Conservation (phyloP, 2,888 invertebrate genomes). For the Leptopilina syphax region DNA sequence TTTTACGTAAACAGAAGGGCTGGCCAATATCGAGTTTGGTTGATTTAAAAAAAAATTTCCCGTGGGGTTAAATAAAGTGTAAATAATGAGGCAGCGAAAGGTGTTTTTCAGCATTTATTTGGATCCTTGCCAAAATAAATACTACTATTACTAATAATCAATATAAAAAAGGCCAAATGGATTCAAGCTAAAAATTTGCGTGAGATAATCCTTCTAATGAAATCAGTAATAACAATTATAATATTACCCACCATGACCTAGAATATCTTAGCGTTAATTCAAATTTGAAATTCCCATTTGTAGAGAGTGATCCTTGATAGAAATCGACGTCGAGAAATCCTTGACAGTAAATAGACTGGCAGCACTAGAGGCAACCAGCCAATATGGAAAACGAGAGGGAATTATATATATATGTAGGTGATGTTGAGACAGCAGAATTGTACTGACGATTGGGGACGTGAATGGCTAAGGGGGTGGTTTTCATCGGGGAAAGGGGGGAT, state of each 20-base stretch:
- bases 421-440: slow-evolving; percentile 29
- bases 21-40: neutral
- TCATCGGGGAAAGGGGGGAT: neutral
- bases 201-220: no score
- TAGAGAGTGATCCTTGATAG: slow-evolving; percentile 45
- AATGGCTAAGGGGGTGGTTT: neutral
- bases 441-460: slow-evolving; percentile 13
- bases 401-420: neutral
- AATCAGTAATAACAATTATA: no score
- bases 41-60: neutral
- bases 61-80: neutral
- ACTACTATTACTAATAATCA: no score
- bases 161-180: no score
- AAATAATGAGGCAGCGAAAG: no score
- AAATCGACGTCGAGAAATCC: slow-evolving; percentile 59
- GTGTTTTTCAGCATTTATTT: no score
- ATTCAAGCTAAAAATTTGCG: no score
- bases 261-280: neutral
- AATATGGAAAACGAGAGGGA: slow-evolving; percentile 32
- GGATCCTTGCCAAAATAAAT: no score
- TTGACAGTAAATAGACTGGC: slow-evolving; percentile 53
- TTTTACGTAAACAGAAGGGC: slow-evolving; percentile 18
- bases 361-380: slow-evolving; percentile 3
- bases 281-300: neutral
- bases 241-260: no score